phyloP scores from a whole-genome alignment of 1,140 invertebrate species.

The Thrips palmi region DNA sequence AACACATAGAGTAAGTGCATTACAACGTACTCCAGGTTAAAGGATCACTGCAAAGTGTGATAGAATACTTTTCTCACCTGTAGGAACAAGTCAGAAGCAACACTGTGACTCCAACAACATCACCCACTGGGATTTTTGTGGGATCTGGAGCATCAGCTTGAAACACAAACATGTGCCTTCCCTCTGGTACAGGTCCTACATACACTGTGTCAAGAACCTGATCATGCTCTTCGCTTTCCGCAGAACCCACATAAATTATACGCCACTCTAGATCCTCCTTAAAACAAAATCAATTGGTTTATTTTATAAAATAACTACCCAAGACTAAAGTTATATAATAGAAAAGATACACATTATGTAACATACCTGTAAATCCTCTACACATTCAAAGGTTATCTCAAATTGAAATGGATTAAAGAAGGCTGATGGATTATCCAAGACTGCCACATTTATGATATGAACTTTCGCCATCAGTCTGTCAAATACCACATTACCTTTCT shows the following conservation, averaged over 20 bases:
- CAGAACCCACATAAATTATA: constrained; percentile 49
- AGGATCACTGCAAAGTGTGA: neutral
- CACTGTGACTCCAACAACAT: constrained; percentile 44
- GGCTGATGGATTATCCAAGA: no score
- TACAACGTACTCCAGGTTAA: neutral
- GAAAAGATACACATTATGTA: no score
- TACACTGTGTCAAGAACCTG: constrained; percentile 37
- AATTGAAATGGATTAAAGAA: no score
- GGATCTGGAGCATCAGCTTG: constrained; percentile 40
- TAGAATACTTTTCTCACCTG: constrained; percentile 15
- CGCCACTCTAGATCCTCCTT: constrained; percentile 52
- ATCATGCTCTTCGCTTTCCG: constrained; percentile 43
- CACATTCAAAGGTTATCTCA: no score
- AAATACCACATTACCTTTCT: no score
- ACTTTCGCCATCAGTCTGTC: no score
- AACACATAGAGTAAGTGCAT: neutral
- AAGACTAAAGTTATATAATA: no score
- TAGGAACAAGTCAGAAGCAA: constrained; percentile 42
- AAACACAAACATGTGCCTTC: constrained; percentile 34
- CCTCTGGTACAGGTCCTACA: constrained; percentile 47
- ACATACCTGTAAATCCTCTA: no score
- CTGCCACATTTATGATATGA: no score
- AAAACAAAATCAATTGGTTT: no score
- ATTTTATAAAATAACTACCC: no score
- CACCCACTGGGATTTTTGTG: constrained; percentile 35